phyloP scores from a whole-genome alignment of 1,140 invertebrate species.

The Papilio dardanus region DNA sequence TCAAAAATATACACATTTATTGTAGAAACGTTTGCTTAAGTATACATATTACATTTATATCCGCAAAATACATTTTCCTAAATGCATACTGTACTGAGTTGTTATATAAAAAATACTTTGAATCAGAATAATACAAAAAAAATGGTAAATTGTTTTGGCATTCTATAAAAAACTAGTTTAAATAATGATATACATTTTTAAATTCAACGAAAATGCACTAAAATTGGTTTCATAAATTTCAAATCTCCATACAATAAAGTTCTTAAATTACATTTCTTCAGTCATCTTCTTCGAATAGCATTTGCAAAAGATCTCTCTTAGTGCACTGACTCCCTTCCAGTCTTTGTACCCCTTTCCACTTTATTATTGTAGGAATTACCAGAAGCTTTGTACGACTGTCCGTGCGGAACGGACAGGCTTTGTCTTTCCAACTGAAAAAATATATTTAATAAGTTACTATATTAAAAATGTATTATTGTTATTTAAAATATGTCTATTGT shows the following conservation, averaged over 20 bases:
- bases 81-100: neutral
- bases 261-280: slow-evolving; percentile 10
- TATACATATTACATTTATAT: slow-evolving; percentile 31
- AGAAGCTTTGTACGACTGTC: slow-evolving; percentile 86
- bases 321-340: slow-evolving; percentile 88
- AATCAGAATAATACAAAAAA: neutral
- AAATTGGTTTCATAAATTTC: neutral
- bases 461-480: too few relatives aligned
- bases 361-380: slow-evolving; percentile 88
- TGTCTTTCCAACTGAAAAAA: slow-evolving; percentile 88
- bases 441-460: too few relatives aligned
- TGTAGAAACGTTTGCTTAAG: slow-evolving; percentile 38
- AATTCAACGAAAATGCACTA: neutral
- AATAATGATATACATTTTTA: neutral
- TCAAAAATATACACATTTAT: slow-evolving; percentile 27
- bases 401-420: slow-evolving; percentile 88
- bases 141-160: neutral
- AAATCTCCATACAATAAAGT: neutral
- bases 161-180: neutral
- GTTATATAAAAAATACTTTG: neutral
- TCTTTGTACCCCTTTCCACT: slow-evolving; percentile 88
- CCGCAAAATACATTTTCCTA: neutral
- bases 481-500: slow-evolving; percentile 46
- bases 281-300: slow-evolving; percentile 85
- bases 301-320: slow-evolving; percentile 86